Evolutionary conservation across 2,888 invertebrate genomes (phyloP).

Genomic region (Caenorhabditis uteleia): DNA sequence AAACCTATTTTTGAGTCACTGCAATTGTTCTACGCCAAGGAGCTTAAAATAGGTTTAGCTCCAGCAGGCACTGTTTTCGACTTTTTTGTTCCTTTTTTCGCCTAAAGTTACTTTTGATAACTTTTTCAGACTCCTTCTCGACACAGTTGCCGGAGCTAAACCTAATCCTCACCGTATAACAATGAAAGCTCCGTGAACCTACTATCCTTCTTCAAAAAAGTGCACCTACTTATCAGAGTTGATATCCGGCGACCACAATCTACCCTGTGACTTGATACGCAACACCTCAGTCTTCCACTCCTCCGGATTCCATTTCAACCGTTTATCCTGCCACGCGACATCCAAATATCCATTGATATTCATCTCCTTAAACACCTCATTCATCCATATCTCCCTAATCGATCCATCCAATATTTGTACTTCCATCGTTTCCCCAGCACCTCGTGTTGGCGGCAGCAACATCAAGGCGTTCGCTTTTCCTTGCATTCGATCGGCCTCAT

Average conservation of each 20-base stretch:
- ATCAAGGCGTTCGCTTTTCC: constrained; percentile 59
- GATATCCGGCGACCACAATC: constrained; percentile 64
- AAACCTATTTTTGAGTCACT: no score
- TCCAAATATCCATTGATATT: constrained; percentile 62
- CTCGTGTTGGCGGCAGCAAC: constrained; percentile 61
- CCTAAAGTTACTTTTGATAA: no score
- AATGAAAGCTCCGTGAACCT: no score
- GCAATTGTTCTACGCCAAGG: no score
- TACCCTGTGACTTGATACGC: constrained; percentile 52
- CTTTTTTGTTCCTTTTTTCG: no score
- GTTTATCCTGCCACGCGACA: constrained; percentile 62
- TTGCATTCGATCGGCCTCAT: constrained; percentile 59
- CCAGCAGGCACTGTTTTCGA: no score
- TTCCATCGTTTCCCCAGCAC: constrained; percentile 57
- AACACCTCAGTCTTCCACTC: constrained; percentile 61
- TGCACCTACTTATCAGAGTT: constrained; percentile 57
- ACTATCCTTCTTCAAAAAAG: no score
- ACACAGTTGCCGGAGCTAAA: no score
- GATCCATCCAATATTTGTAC: constrained; percentile 53
- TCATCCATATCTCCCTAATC: constrained; percentile 60
- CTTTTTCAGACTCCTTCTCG: no score
- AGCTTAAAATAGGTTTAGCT: no score
- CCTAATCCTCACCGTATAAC: no score
- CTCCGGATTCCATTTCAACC: constrained; percentile 58
- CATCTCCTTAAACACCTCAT: constrained; percentile 67